These are phyloP conservation scores for Hydrophis major DNA, from an alignment of 2,797 vertebrate species.

Conservation along the genomic window DNA sequence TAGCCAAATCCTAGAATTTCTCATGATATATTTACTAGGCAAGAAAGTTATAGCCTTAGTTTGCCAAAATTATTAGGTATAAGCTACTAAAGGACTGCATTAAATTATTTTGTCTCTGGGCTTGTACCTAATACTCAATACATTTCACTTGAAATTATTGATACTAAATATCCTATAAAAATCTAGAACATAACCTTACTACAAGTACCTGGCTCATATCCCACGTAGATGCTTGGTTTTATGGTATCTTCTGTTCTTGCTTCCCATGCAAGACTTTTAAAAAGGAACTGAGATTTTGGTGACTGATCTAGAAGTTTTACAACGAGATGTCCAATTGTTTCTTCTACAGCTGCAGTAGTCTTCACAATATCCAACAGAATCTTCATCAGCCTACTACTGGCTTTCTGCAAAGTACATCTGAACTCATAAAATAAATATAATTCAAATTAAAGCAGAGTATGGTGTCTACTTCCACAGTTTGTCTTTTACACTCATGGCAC, in stretches of 20 bases:
- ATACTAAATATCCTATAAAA: neutral
- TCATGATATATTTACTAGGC: neutral
- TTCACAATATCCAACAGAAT: constrained; percentile 89
- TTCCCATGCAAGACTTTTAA: constrained; percentile 68
- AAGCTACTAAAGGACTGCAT: neutral
- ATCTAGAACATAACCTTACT: constrained; percentile 4
- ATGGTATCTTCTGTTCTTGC: constrained; percentile 56
- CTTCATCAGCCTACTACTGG: constrained; percentile 84
- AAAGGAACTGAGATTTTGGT: constrained; percentile 59
- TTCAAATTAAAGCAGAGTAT: constrained; percentile 36
- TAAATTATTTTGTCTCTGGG: neutral
- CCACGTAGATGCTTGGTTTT: constrained; percentile 55
- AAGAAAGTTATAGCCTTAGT: neutral
- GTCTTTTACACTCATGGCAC: too few relatives aligned
- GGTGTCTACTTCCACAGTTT: neutral
- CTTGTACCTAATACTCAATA: neutral
- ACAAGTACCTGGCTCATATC: constrained; percentile 69
- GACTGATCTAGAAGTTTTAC: constrained; percentile 78
- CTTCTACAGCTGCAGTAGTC: constrained; percentile 88
- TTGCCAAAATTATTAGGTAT: neutral
- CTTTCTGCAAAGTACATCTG: constrained; percentile 77
- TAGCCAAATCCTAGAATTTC: neutral
- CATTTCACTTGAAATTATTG: neutral
- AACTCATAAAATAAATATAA: constrained; percentile 53
- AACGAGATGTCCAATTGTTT: constrained; percentile 88